Percentiles rank a stretch among this genome's conserved stretches.
phyloP scores from a whole-genome alignment of 2,113 vertebrate species.

The Corydoras sp. region DNA sequence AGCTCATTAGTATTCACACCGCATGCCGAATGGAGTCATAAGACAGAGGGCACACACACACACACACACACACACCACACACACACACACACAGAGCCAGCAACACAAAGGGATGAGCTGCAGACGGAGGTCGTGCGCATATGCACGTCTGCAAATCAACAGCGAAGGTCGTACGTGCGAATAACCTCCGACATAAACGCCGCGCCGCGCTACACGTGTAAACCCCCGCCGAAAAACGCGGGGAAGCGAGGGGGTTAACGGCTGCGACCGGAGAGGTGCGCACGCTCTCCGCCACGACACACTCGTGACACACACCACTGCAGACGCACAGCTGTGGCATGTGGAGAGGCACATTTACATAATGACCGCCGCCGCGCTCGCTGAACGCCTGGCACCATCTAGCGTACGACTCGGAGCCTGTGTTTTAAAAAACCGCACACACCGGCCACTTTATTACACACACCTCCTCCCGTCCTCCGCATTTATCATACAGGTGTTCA shows the following conservation, averaged over 20 bases:
- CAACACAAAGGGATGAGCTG: slow-evolving; percentile 1
- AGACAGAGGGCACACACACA: slow-evolving; percentile 55
- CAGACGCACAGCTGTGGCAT: slow-evolving; percentile 35
- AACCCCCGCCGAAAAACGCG: background rate
- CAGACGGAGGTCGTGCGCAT: slow-evolving; percentile 5
- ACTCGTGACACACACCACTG: slow-evolving; percentile 29
- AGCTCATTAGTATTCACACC: slow-evolving; percentile 70
- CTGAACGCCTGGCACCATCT: slow-evolving; percentile 32
- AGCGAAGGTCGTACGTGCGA: slow-evolving; percentile 4
- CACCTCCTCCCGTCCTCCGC: too few relatives aligned
- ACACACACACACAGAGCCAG: slow-evolving; percentile 33
- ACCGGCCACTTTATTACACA: too few relatives aligned
- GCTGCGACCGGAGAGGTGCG: background rate
- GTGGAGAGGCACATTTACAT: slow-evolving; percentile 39
- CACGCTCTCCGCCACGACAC: slow-evolving; percentile 2
- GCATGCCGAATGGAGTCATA: slow-evolving; percentile 55
- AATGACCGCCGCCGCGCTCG: slow-evolving; percentile 25
- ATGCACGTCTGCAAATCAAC: slow-evolving; percentile 6
- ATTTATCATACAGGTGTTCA: too few relatives aligned
- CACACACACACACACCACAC: slow-evolving; percentile 14
- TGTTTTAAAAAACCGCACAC: too few relatives aligned
- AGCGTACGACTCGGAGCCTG: slow-evolving; percentile 4
- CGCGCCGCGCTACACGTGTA: background rate
- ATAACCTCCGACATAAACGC: slow-evolving; percentile 4
- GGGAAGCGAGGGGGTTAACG: background rate